Evolutionary conservation across 2,888 invertebrate species (phyloP).

Genomic region (Galeruca laticollis): DNA sequence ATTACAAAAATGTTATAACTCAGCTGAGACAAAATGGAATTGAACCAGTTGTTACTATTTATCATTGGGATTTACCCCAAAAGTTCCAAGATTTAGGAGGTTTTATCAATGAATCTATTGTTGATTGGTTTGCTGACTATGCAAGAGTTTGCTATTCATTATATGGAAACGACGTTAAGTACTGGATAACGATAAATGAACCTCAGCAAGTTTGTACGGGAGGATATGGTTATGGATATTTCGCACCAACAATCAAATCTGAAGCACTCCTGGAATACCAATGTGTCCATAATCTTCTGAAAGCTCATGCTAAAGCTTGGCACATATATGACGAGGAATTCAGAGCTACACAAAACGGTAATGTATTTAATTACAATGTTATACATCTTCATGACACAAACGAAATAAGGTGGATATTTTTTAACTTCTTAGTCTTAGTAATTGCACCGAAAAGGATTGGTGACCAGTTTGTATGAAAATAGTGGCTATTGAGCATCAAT

Average conservation of each 20-base stretch:
- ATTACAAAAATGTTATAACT: slow-evolving; percentile 46
- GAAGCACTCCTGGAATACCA: slow-evolving; percentile 72
- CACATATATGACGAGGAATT: slow-evolving; percentile 72
- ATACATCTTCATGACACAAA: too few species aligned
- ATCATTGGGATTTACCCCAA: slow-evolving; percentile 71
- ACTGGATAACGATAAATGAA: slow-evolving; percentile 72
- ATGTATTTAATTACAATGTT: neutral
- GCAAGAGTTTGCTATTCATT: slow-evolving; percentile 67
- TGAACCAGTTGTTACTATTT: slow-evolving; percentile 69
- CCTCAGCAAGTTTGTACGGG: slow-evolving; percentile 60
- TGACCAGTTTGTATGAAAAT: too few species aligned
- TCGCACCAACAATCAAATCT: slow-evolving; percentile 67
- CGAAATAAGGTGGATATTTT: too few species aligned
- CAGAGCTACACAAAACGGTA: slow-evolving; percentile 67
- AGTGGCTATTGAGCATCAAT: too few species aligned
- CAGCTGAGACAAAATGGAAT: slow-evolving; percentile 69
- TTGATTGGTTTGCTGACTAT: slow-evolving; percentile 68
- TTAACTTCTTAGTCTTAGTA: too few species aligned
- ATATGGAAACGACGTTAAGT: slow-evolving; percentile 63
- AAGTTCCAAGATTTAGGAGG: slow-evolving; percentile 60
- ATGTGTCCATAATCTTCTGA: slow-evolving; percentile 73
- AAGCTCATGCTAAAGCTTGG: slow-evolving; percentile 76
- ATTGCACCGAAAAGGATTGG: too few species aligned
- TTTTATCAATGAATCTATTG: slow-evolving; percentile 30
- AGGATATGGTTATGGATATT: slow-evolving; percentile 59